Conservation (phyloP, 1,140 invertebrate species). For the Muscidifurax raptorellus region DNA sequence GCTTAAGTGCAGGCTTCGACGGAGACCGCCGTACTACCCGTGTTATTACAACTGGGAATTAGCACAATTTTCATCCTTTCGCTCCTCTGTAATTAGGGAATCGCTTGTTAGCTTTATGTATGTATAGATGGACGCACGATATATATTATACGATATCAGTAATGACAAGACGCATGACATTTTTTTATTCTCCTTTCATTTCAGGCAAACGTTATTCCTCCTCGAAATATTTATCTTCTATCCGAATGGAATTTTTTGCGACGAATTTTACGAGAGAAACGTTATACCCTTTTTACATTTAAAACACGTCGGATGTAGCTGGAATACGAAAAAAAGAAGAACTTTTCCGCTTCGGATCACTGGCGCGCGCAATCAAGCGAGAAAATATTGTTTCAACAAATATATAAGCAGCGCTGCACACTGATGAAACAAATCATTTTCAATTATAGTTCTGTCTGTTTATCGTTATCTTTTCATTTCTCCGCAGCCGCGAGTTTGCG, state of each 20-base stretch:
- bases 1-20: constrained; percentile 2
- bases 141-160: no score
- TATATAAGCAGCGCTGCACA: neutral
- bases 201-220: neutral
- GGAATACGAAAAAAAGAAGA: no score
- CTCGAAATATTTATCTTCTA: no score
- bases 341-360: neutral
- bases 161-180: neutral
- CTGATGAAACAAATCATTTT: neutral
- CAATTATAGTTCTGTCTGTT: constrained; percentile 28
- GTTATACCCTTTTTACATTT: no score
- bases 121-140: no score
- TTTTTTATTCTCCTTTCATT: neutral
- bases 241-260: no score
- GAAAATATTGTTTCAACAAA: constrained; percentile 34
- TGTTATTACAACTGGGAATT: constrained; percentile 41
- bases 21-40: neutral
- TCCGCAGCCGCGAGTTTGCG: neutral
- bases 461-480: constrained; percentile 49
- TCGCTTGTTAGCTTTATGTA: constrained; percentile 8
- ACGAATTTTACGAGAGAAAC: no score
- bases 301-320: no score
- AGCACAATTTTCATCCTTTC: constrained; percentile 37
- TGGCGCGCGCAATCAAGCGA: neutral
- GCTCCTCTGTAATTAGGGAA: constrained; percentile 30